Evolutionary conservation across 2,797 vertebrate species (phyloP).

Genomic region (Chaetophractus vellerosus): DNA sequence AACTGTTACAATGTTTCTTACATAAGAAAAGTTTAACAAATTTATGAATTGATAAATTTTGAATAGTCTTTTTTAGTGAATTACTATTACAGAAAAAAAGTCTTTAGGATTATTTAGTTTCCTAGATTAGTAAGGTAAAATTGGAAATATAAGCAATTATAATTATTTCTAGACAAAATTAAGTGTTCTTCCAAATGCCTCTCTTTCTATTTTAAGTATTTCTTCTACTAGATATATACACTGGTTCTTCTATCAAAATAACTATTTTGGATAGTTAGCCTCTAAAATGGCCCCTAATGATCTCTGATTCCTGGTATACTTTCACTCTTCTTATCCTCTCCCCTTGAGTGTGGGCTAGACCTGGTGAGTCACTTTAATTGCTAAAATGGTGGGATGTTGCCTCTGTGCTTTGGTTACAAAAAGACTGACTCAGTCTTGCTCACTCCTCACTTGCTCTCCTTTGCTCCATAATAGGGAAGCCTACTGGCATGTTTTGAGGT

Average conservation of each 20-base stretch:
- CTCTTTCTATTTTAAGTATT: neutral
- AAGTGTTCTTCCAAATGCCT: neutral
- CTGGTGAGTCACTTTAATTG: neutral
- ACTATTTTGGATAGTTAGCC: neutral
- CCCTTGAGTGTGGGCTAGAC: neutral
- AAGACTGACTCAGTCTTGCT: neutral
- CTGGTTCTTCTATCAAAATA: neutral
- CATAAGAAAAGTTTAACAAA: neutral
- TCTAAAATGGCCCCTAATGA: neutral
- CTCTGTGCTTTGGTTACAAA: too few relatives aligned
- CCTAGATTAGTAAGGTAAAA: neutral
- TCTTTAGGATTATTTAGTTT: neutral
- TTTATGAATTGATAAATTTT: neutral
- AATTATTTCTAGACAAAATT: neutral
- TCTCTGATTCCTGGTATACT: neutral
- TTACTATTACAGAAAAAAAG: too few relatives aligned
- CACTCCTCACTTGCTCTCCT: neutral
- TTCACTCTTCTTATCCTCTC: neutral
- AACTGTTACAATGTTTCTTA: neutral
- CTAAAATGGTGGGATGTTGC: too few relatives aligned
- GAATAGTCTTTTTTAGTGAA: neutral
- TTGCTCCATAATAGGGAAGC: neutral
- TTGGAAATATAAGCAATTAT: neutral
- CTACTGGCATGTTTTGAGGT: neutral
- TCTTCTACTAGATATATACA: neutral